A percentile compares a stretch with the other conserved stretches of the same genome.
phyloP scores from a whole-genome alignment of 2,888 invertebrate species.

The Sinohyriopsis cumingii region DNA sequence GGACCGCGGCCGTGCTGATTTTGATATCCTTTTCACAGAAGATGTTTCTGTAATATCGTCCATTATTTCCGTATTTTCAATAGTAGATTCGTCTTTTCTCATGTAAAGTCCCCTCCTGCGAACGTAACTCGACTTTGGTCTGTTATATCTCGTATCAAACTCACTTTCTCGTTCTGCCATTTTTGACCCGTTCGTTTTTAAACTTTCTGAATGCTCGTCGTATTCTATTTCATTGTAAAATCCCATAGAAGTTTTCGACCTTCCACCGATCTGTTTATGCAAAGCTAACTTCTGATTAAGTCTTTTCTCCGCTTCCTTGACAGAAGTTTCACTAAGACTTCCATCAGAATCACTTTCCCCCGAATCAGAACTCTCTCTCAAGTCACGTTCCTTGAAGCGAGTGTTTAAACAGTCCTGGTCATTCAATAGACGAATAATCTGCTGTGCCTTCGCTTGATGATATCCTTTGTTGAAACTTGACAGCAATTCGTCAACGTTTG shows the following conservation, averaged over 20 bases:
- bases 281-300: slow-evolving; percentile 18
- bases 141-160: slow-evolving; percentile 29
- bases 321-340: slow-evolving; percentile 29
- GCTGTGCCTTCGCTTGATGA: slow-evolving; percentile 51
- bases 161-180: slow-evolving; percentile 24
- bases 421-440: slow-evolving; percentile 49
- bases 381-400: slow-evolving; percentile 33
- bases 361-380: slow-evolving; percentile 30
- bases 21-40: slow-evolving; percentile 22
- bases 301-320: slow-evolving; percentile 22
- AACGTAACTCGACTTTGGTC: slow-evolving; percentile 53
- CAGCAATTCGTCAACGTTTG: slow-evolving; percentile 36
- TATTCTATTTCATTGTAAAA: slow-evolving; percentile 42
- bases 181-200: slow-evolving; percentile 26
- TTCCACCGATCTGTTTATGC: slow-evolving; percentile 30
- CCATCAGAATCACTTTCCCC: slow-evolving; percentile 23
- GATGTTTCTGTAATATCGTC: slow-evolving; percentile 11
- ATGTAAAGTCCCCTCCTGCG: slow-evolving; percentile 24
- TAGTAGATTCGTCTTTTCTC: slow-evolving; percentile 14
- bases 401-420: slow-evolving; percentile 49
- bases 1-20: slow-evolving; percentile 39
- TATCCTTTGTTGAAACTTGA: slow-evolving; percentile 46
- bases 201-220: slow-evolving; percentile 9
- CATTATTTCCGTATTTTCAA: slow-evolving; percentile 9
- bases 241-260: slow-evolving; percentile 53